These are phyloP conservation scores for Asarcornis scutulata DNA, from an alignment of 2,113 vertebrate genomes.

Conservation along the genomic window DNA sequence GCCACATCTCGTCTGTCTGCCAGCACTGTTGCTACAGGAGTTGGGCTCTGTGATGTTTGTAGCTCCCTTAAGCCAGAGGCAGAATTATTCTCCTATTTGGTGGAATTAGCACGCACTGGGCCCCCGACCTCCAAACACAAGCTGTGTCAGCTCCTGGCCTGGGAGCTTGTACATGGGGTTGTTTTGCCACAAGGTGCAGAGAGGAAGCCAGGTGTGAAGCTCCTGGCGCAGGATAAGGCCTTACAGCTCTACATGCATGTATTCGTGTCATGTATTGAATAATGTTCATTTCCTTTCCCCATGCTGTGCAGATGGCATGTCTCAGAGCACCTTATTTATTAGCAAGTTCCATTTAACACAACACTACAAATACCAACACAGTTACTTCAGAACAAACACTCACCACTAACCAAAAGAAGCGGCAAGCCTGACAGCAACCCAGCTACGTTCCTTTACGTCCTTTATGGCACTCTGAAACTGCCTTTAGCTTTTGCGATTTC, in stretches of 20 bases:
- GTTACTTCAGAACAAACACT: not conserved
- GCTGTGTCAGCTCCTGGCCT: not conserved
- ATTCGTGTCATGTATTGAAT: not conserved
- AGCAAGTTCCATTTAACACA: not conserved
- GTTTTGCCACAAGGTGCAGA: not conserved
- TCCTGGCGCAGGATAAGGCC: not conserved
- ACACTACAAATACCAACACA: not conserved
- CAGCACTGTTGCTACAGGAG: not conserved
- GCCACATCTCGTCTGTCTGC: not conserved
- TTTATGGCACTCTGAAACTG: not conserved
- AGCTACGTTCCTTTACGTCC: not conserved
- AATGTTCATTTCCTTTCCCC: rapidly evolving
- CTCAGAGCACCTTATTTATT: not conserved
- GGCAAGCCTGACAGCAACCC: not conserved
- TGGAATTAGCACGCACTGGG: rapidly evolving
- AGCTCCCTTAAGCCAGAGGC: not conserved
- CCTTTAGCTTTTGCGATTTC: not conserved
- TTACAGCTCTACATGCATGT: not conserved
- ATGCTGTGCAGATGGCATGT: not conserved
- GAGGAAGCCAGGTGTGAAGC: not conserved
- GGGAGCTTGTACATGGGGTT: not conserved
- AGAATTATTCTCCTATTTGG: not conserved
- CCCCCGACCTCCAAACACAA: rapidly evolving
- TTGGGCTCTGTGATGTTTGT: not conserved
- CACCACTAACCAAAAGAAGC: not conserved